Conservation (phyloP, 2,888 invertebrate genomes). For the Myathropa florea region DNA sequence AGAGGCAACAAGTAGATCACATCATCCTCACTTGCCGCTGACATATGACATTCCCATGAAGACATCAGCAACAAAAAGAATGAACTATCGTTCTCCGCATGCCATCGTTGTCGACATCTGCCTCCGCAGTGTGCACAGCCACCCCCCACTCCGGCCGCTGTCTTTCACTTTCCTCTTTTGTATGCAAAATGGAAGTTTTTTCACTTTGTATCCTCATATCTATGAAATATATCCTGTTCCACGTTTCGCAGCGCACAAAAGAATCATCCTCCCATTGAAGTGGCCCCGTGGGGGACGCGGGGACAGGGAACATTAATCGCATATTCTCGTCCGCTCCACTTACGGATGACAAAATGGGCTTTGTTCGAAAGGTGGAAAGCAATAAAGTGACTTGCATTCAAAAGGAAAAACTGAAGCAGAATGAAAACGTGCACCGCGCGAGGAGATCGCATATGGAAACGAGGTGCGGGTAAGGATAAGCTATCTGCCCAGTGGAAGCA, state of each 20-base stretch:
- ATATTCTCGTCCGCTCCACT: constrained; percentile 52
- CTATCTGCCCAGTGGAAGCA: constrained; percentile 5
- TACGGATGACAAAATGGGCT: constrained; percentile 59
- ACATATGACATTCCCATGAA: constrained; percentile 56
- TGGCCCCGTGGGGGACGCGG: not conserved
- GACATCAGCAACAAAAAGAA: constrained; percentile 8
- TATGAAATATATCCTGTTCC: constrained; percentile 47
- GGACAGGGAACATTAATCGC: constrained; percentile 51
- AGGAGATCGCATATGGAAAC: constrained; percentile 18
- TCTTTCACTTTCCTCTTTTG: not conserved
- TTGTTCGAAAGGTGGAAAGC: constrained; percentile 36
- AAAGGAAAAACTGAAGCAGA: not conserved
- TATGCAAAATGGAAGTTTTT: constrained; percentile 23
- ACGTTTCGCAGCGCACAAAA: constrained; percentile 43
- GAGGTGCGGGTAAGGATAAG: constrained; percentile 27
- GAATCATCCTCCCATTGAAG: constrained; percentile 3
- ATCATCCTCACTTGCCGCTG: constrained; percentile 51
- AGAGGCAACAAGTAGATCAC: constrained; percentile 60
- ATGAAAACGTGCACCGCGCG: constrained; percentile 38
- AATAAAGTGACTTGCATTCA: not conserved
- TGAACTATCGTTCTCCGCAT: constrained; percentile 11
- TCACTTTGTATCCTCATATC: constrained; percentile 13
- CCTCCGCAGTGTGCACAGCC: not conserved
- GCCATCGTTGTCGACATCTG: constrained; percentile 32
- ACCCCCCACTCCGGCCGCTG: not conserved